These are phyloP conservation scores for Myxocyprinus asiaticus DNA, from an alignment of 2,113 vertebrate genomes.

Conservation along the genomic window DNA sequence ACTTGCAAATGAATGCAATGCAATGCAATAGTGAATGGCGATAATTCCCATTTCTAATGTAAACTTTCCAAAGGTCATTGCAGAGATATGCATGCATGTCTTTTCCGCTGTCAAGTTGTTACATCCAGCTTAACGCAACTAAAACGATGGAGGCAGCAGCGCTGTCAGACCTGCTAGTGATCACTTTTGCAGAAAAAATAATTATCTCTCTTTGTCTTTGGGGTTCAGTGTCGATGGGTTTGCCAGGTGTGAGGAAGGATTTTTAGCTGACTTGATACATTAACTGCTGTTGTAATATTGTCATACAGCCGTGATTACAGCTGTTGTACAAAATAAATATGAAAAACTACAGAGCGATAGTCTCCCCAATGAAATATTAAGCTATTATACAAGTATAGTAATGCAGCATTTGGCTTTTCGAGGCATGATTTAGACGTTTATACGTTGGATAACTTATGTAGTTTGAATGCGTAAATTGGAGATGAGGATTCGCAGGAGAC, in stretches of 20 bases:
- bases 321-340: not conserved
- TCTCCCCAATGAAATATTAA: not conserved
- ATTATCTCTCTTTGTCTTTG: slow-evolving; percentile 32
- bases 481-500: not conserved
- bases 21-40: not conserved
- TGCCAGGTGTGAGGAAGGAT: slow-evolving; percentile 11
- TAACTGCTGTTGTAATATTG: not conserved
- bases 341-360: no score
- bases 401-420: slow-evolving; percentile 1
- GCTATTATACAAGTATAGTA: not conserved
- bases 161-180: slow-evolving; percentile 28
- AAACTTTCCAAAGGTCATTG: not conserved
- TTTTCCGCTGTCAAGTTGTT: not conserved
- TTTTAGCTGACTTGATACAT: not conserved
- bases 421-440: not conserved
- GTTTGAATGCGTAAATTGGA: slow-evolving; percentile 12
- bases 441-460: slow-evolving; percentile 6
- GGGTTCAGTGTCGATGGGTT: not conserved
- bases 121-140: not conserved
- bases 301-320: slow-evolving; percentile 17
- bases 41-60: not conserved
- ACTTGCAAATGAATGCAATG: not conserved
- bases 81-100: not conserved
- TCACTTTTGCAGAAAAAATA: slow-evolving; percentile 34
- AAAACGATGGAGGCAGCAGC: not conserved